Base-by-base conservation (phyloP, 2,888 invertebrate species). In the Eupelmus urozonus region DNA sequence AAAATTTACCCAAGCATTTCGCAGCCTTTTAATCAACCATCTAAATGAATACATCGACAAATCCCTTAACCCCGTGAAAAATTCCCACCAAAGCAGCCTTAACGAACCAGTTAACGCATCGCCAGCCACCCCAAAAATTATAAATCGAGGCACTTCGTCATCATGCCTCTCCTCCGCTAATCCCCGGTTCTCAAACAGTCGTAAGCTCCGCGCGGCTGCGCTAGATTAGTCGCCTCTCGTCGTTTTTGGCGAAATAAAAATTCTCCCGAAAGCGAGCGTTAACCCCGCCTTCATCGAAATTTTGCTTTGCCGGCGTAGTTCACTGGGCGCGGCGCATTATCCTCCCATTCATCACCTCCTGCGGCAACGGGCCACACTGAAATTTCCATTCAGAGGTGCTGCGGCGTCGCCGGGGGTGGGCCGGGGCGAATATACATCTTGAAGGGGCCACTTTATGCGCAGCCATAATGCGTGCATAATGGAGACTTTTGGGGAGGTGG, bases 291-390 rank as follows among this genome's bases (percentile, higher is more conserved):
- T 49, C 34, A 45, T 66, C 20, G 62, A 29, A 27, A 20, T 57
- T 18, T 57, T 27, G 29, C 62, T 62, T 62, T 20, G 40, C 18
- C 20, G 29, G 18, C 13, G 59, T 18, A 57, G 20, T 11, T 11
- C n/a, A 34, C 3, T 34, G 34, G 34, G 34, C 3, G 23, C 9
- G 27, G 25, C 1, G 62, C 66, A 75, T 76, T 65, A 65, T 59
- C n/a, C 51, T 2, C 45, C 69, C 63, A 69, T 76, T 70, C 60
- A 70, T 76, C 59, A 67, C 49, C 13, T 27, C 23, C 25, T 13
- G 34, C 11, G 29, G 9, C 34, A 34, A 34, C 34, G 51, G 25
- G 59, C 18, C 49, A 5, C 40, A 25, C 57, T 67, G 62, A 69
- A 62, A 34, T 34, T 34, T 76, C 55, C 42, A 76, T 76, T 76